These are phyloP conservation scores for Xiphias gladius DNA, from an alignment of 2,113 vertebrate species.

Conservation along the genomic window DNA sequence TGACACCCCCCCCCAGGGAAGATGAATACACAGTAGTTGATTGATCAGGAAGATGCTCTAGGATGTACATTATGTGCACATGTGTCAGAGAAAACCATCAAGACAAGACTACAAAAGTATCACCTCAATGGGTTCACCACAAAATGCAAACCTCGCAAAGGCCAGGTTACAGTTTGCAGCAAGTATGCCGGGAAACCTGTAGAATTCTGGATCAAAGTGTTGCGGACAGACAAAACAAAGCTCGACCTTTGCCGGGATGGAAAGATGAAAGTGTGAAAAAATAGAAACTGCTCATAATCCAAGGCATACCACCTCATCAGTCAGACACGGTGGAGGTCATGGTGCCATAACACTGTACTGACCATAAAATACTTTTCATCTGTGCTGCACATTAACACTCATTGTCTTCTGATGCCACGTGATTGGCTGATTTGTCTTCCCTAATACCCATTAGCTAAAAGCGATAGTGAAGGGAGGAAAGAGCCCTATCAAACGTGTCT, in stretches of 20 bases:
- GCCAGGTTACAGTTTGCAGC: not conserved
- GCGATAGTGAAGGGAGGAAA: not conserved
- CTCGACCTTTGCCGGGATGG: not conserved
- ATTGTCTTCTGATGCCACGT: not conserved
- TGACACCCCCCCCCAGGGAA: too few relatives aligned
- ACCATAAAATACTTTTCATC: not conserved
- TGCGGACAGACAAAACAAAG: slow-evolving; percentile 6
- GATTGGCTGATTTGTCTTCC: slow-evolving; percentile 1
- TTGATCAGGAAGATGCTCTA: too few relatives aligned
- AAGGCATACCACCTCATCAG: slow-evolving; percentile 11
- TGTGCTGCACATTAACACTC: not conserved
- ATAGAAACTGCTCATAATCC: not conserved
- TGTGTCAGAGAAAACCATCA: not conserved
- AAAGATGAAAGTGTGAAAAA: not conserved
- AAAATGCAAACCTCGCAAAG: slow-evolving; percentile 19
- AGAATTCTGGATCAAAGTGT: slow-evolving; percentile 15
- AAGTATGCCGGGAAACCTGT: not conserved
- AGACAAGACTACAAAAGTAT: not conserved
- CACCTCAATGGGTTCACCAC: slow-evolving; percentile 10
- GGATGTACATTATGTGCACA: too few relatives aligned
- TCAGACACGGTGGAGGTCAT: slow-evolving; percentile 8
- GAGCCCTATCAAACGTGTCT: not conserved
- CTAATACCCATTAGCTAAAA: not conserved
- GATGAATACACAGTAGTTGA: too few relatives aligned
- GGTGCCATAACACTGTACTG: not conserved